Evolutionary conservation across 2,113 vertebrate genomes (phyloP).

Genomic region (Fulica atra): DNA sequence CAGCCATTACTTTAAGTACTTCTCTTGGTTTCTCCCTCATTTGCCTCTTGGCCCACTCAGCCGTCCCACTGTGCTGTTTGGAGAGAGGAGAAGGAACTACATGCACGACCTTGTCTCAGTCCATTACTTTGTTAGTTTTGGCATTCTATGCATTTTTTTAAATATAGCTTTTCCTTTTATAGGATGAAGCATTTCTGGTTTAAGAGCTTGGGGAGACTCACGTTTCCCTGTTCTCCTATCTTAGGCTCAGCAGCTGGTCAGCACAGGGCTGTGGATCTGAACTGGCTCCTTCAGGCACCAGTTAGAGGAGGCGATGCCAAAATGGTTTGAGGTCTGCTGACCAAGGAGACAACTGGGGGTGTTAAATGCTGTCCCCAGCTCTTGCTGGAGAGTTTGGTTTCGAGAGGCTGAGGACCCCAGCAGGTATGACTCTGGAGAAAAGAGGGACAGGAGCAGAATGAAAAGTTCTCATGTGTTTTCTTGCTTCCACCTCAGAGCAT

Average conservation of each 20-base stretch:
- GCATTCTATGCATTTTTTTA: slow-evolving; percentile 54
- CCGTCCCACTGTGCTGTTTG: not conserved
- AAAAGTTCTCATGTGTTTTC: not conserved
- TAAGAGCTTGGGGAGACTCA: not conserved
- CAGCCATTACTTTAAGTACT: not conserved
- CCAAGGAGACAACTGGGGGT: not conserved
- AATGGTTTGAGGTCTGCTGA: not conserved
- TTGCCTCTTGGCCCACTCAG: not conserved
- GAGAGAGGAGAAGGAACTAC: not conserved
- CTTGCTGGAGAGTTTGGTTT: not conserved
- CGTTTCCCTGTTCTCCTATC: not conserved
- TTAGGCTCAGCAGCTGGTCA: not conserved
- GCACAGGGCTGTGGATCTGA: not conserved
- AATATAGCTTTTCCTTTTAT: slow-evolving; percentile 59
- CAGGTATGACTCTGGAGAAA: not conserved
- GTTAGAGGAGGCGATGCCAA: not conserved
- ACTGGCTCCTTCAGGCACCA: not conserved
- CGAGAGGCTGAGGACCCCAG: not conserved
- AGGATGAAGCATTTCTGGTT: slow-evolving; percentile 46
- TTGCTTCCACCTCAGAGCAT: not conserved
- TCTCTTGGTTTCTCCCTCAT: not conserved
- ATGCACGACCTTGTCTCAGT: slow-evolving; percentile 7
- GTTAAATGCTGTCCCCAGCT: not conserved
- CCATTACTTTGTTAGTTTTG: slow-evolving; percentile 55
- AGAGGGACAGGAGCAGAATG: not conserved